phyloP scores from a whole-genome alignment of 2,113 vertebrate genomes.

The Martes martes region DNA sequence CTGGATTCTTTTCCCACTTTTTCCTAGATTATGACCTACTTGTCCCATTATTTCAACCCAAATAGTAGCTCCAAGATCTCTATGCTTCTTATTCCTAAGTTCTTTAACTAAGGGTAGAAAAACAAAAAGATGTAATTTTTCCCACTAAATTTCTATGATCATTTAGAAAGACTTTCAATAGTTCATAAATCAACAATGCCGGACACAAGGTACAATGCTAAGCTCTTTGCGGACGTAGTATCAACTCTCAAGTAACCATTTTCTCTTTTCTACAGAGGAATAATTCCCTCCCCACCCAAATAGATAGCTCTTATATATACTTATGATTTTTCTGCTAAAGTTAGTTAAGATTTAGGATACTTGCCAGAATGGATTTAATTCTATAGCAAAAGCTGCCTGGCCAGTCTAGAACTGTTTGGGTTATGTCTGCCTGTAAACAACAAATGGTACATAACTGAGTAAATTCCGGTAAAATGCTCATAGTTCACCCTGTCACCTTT shows the following conservation, averaged over 20 bases:
- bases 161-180: not conserved
- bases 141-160: not conserved
- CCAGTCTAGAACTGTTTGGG: not conserved
- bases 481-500: not conserved
- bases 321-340: not conserved
- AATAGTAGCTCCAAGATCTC: not conserved
- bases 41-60: not conserved
- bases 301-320: not conserved
- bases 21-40: not conserved
- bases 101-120: not conserved
- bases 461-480: not conserved
- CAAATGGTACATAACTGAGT: not conserved
- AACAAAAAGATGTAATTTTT: not conserved
- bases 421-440: not conserved
- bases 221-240: not conserved
- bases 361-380: not conserved
- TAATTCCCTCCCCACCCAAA: not conserved
- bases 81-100: not conserved
- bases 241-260: not conserved
- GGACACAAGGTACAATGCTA: not conserved
- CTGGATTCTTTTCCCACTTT: not conserved
- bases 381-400: not conserved
- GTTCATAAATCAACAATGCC: not conserved
- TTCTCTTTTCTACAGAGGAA: not conserved
- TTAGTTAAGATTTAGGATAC: not conserved